phyloP scores from a whole-genome alignment of 2,888 invertebrate species.

The Notodonta ziczac region DNA sequence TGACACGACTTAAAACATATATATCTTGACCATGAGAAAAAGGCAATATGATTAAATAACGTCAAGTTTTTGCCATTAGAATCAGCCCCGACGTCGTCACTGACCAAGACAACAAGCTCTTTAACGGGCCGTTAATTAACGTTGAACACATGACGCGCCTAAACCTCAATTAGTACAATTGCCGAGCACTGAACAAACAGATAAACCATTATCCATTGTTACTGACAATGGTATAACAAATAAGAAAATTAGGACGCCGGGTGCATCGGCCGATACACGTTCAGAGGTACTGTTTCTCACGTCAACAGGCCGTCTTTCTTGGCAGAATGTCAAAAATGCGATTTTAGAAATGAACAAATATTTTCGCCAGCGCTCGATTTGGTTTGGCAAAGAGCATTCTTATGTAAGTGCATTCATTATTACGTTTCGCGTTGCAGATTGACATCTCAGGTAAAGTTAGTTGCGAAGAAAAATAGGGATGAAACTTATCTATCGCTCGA shows the following conservation, averaged over 20 bases:
- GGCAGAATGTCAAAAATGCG: constrained; percentile 47
- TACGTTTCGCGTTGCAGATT: not conserved
- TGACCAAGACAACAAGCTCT: not conserved
- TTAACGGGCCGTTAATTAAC: not conserved
- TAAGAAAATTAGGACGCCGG: constrained; percentile 50
- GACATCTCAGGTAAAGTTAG: not conserved
- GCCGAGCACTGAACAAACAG: constrained; percentile 24
- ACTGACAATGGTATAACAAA: constrained; percentile 28
- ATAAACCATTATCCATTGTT: constrained; percentile 27
- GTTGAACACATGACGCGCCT: not conserved
- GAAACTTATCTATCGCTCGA: too few species aligned
- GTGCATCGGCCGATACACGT: constrained; percentile 61
- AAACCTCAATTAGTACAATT: constrained; percentile 24
- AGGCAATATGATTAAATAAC: too few species aligned
- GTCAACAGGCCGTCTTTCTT: constrained; percentile 34
- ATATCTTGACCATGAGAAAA: too few species aligned
- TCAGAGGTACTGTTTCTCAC: constrained; percentile 20
- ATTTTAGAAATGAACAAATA: constrained; percentile 44
- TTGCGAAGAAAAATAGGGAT: not conserved
- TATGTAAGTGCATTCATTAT: constrained; percentile 26
- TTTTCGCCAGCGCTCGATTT: constrained; percentile 36
- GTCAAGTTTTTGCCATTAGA: too few species aligned
- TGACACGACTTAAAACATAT: too few species aligned
- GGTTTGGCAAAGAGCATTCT: constrained; percentile 32
- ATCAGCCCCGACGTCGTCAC: not conserved